These are phyloP conservation scores for Eupristina koningsbergeri DNA, from an alignment of 1,140 invertebrate genomes.

Conservation along the genomic window DNA sequence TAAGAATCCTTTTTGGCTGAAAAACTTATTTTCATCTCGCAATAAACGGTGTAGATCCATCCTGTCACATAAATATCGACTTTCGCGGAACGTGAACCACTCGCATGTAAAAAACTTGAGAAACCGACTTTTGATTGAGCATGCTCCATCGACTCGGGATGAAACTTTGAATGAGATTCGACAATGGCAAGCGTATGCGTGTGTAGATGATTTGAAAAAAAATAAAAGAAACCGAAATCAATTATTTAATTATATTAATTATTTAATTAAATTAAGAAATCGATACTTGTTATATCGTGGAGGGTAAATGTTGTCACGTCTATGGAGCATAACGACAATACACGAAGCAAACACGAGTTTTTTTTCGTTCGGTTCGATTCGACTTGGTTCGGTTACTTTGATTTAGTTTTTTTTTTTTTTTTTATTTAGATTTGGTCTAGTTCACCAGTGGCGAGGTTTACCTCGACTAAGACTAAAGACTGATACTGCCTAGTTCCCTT, in stretches of 20 bases:
- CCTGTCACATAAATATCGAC: neutral
- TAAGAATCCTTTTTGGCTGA: neutral
- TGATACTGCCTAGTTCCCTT: too few species aligned
- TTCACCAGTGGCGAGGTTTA: too few species aligned
- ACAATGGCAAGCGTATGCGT: neutral
- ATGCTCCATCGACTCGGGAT: neutral
- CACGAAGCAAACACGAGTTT: neutral
- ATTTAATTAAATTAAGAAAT: too few species aligned
- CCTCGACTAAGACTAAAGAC: too few species aligned
- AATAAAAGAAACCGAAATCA: too few species aligned
- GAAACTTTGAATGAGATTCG: too few species aligned
- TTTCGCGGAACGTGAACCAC: neutral
- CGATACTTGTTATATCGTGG: conserved; percentile 21
- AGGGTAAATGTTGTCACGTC: conserved; percentile 20
- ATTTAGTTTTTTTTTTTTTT: too few species aligned
- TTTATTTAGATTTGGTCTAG: too few species aligned
- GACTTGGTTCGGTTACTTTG: too few species aligned
- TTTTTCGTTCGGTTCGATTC: neutral
- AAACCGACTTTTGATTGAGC: neutral
- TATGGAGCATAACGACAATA: neutral
- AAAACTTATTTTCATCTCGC: neutral
- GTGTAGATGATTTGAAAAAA: neutral
- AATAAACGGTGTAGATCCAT: neutral
- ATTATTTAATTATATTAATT: too few species aligned
- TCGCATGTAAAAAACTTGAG: too few species aligned